phyloP scores from a whole-genome alignment of 2,113 vertebrate species.

The Oreamnos americanus region DNA sequence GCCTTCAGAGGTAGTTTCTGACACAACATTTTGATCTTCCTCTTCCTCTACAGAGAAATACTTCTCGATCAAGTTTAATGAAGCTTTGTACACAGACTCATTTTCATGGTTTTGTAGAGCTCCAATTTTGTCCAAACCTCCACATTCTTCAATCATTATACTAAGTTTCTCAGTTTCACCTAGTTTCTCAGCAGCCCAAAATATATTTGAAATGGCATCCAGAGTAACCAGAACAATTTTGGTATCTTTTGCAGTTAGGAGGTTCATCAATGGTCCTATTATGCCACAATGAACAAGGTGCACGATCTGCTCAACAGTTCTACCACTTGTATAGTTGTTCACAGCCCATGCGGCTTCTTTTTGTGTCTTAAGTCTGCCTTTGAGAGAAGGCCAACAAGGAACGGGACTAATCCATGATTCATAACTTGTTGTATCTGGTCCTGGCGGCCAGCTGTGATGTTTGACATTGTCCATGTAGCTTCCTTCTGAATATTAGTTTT shows the following conservation, averaged over 20 bases:
- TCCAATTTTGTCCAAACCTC: conserved; percentile 94
- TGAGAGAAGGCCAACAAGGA: conserved; percentile 87
- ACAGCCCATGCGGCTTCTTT: conserved; percentile 97
- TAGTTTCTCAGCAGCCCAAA: conserved; percentile 95
- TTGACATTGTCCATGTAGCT: conserved; percentile 94
- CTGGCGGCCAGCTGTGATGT: conserved; percentile 92
- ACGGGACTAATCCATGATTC: conserved; percentile 88
- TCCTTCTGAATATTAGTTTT: conserved; percentile 94
- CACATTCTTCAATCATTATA: conserved; percentile 95
- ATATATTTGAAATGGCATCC: conserved; percentile 95
- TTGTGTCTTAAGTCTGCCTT: conserved; percentile 98
- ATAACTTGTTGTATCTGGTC: conserved; percentile 93
- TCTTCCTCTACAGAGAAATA: conserved; percentile 93
- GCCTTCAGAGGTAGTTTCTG: conserved; percentile 82
- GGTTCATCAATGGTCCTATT: conserved; percentile 89
- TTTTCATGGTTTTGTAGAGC: conserved; percentile 95
- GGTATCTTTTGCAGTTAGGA: conserved; percentile 92
- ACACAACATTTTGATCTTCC: conserved; percentile 86
- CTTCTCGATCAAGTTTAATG: conserved; percentile 89
- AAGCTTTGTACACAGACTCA: conserved; percentile 90
- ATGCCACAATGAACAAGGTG: conserved; percentile 92
- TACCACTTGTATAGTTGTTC: conserved; percentile 96
- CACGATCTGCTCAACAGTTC: conserved; percentile 92
- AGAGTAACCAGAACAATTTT: conserved; percentile 94
- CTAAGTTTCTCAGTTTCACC: conserved; percentile 93